Evolutionary conservation across 2,113 vertebrate species (phyloP), one percentile per base, ranked within the genome.

Genomic region (Scomber scombrus): DNA sequence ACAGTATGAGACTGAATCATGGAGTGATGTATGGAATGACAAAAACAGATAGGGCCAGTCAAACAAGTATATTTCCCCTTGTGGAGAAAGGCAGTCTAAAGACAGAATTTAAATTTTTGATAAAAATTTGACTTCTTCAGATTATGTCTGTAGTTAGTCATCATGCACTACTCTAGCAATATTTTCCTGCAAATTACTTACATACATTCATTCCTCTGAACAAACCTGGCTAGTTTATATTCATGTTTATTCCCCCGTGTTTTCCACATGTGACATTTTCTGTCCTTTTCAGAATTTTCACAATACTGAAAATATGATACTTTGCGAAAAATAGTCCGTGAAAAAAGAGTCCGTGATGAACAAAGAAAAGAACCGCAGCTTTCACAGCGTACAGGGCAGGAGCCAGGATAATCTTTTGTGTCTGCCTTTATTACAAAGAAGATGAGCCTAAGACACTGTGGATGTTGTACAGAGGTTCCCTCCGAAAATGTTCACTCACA

Each of bases 401-500:
- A 75, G 62, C 26, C 11, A 21, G 64, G 68, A 71, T 85, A 68
- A 79, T 83, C 76, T 76, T 85, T 85, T 85, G 83, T 88, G 85
- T 75, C 84, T 50, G 72, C 70, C 49, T 68, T 86, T 84, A 84
- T 88, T 80, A 84, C 54, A 61, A 64, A 67, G 82, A 77, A 84
- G 57, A 89, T 86, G 71, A 89, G 84, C 58, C 46, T 76, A 78
- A 83, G 82, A 71, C 85, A 77, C 63, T 50, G 50, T 68, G 46
- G 79, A 80, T 80, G 75, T 81, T 90, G 76, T 19, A 64, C 34
- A 81, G 73, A 86, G 81, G 74, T 85, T 87, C 16, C 13, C 29
- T 55, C 45, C 3, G 5, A 85, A 89, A 87, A 85, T 1, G 19
- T 82, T 86, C 81, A 45, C 74, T 86, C 64, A 61, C 62, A 80